Percentiles rank a stretch among this genome's conserved stretches.
These are phyloP conservation scores for Linurgus olivaceus DNA, from an alignment of 2,797 vertebrate genomes.

Conservation along the genomic window DNA sequence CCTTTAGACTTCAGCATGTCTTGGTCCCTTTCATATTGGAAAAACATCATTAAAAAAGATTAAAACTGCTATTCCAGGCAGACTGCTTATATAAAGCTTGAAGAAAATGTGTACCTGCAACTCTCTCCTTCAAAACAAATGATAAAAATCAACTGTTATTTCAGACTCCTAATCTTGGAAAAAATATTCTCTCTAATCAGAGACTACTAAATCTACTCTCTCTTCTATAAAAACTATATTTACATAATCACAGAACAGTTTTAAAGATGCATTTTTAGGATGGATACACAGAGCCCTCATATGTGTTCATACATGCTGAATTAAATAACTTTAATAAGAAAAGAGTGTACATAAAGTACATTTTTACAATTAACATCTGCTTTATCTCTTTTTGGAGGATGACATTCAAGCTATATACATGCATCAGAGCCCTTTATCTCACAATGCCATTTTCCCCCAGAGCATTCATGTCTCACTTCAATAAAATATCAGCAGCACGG, in stretches of 20 bases:
- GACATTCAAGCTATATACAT: constrained; percentile 40
- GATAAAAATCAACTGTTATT: constrained; percentile 14
- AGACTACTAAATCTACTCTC: background rate
- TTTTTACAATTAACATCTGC: constrained; percentile 27
- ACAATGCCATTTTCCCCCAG: constrained; percentile 37
- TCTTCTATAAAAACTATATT: background rate
- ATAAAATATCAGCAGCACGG: constrained; percentile 66
- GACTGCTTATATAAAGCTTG: constrained; percentile 31
- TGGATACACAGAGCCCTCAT: background rate
- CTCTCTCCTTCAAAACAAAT: constrained; percentile 40
- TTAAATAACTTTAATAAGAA: background rate
- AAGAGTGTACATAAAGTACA: background rate
- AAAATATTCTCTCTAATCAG: constrained; percentile 21
- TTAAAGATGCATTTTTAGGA: background rate
- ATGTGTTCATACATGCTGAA: background rate
- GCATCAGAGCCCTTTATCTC: constrained; percentile 27
- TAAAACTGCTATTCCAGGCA: constrained; percentile 58
- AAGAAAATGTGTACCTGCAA: constrained; percentile 43
- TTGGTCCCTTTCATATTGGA: constrained; percentile 31
- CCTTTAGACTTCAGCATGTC: constrained; percentile 65
- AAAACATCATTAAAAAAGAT: constrained; percentile 59
- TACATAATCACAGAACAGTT: constrained; percentile 4
- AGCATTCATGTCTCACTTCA: constrained; percentile 45
- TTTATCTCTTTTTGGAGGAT: background rate
- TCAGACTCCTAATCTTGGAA: background rate